Percentiles rank a stretch among this genome's conserved stretches.
Conservation (phyloP, 2,113 vertebrate species). For the Corapipo altera region DNA sequence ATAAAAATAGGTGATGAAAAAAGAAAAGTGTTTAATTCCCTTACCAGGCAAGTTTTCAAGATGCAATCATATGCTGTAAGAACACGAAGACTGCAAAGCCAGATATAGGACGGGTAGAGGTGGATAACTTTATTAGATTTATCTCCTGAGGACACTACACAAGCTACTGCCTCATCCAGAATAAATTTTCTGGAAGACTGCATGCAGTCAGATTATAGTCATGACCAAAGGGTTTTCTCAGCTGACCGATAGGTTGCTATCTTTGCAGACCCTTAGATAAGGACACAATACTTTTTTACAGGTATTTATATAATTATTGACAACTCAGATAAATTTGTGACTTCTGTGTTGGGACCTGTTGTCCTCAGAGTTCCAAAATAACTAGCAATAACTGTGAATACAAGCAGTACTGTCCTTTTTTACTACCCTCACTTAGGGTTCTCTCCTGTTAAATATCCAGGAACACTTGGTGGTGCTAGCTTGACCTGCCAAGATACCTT, state of each 20-base stretch:
- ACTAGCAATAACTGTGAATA: accelerated
- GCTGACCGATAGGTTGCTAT: not conserved
- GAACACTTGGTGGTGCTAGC: not conserved
- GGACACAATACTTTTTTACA: not conserved
- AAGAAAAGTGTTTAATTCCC: not conserved
- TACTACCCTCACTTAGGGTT: not conserved
- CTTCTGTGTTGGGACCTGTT: not conserved
- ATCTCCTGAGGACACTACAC: not conserved
- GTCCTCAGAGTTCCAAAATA: not conserved
- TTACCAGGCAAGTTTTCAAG: not conserved
- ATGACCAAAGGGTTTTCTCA: not conserved
- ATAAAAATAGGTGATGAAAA: not conserved
- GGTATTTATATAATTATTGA: not conserved
- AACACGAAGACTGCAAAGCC: not conserved
- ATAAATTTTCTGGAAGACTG: not conserved
- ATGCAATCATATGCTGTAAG: not conserved
- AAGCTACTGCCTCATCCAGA: not conserved
- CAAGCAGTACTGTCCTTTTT: not conserved
- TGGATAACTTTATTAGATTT: not conserved
- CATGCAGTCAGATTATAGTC: not conserved
- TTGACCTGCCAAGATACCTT: not conserved
- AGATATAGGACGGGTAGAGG: not conserved
- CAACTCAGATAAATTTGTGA: not conserved
- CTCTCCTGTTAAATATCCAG: not conserved
- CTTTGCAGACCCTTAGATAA: not conserved